phyloP scores from a whole-genome alignment of 1,140 invertebrate species.

The Drosophila subpulchrella region DNA sequence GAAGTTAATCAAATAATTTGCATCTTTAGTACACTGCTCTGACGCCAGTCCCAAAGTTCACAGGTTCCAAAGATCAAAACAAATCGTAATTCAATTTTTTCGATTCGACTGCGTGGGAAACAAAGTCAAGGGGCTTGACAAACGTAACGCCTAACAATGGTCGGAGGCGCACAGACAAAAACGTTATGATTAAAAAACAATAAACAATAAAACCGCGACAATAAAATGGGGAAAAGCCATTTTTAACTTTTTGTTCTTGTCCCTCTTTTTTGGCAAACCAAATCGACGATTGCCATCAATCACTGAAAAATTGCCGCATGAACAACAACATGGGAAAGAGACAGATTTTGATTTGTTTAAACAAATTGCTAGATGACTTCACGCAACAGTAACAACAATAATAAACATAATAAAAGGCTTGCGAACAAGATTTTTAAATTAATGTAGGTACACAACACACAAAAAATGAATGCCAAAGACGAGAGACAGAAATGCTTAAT shows the following conservation, averaged over 20 bases:
- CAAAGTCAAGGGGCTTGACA: constrained; percentile 44
- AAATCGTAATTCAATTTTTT: constrained; percentile 38
- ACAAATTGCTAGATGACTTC: constrained; percentile 76
- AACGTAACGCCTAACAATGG: constrained; percentile 40
- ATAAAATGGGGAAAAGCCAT: constrained; percentile 23
- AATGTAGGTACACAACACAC: constrained; percentile 32
- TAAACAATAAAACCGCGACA: constrained; percentile 64
- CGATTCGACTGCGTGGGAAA: constrained; percentile 62
- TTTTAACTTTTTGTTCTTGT: constrained; percentile 14
- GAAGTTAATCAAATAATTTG: constrained; percentile 11
- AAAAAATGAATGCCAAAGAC: constrained; percentile 39
- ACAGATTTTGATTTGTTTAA: constrained; percentile 70
- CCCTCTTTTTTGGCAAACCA: constrained; percentile 35
- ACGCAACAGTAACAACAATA: constrained; percentile 56
- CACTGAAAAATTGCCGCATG: constrained; percentile 42
- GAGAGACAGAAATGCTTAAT: constrained; percentile 42
- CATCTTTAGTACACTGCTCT: constrained; percentile 17
- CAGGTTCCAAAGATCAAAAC: constrained; percentile 21
- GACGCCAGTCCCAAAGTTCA: constrained; percentile 51
- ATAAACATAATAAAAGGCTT: constrained; percentile 53
- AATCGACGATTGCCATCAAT: constrained; percentile 62
- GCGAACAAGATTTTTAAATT: constrained; percentile 63
- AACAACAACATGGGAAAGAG: constrained; percentile 1
- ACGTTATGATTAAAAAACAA: constrained; percentile 80
- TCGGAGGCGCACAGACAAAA: constrained; percentile 57